Base-by-base conservation (phyloP, 2,888 invertebrate genomes). In the Alloscopus bannaensis region DNA sequence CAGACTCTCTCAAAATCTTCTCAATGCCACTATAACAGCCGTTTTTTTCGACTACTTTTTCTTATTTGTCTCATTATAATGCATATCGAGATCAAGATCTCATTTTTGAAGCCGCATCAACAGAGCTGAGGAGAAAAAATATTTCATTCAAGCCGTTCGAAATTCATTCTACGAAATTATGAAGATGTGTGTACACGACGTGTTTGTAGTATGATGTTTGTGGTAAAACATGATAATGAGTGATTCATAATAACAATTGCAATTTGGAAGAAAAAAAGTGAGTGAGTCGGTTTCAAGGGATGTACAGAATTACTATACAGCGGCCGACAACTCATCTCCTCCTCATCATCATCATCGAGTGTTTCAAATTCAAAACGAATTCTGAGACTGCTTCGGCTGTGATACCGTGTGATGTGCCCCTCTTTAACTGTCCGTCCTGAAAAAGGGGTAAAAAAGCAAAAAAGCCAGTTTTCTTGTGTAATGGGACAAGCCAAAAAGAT, bases 381-480 rank as follows among this genome's bases (percentile, higher is more conserved):
- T n/a, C n/a, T n/a, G n/a, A n/a, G n/a, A n/a, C n/a, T n/a, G n/a
- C n/a, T n/a, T n/a, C n/a, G n/a, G n/a, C n/a, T n/a, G n/a, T n/a
- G n/a, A n/a, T n/a, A n/a, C n/a, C n/a, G n/a, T n/a, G n/a, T n/a
- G n/a, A n/a, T n/a, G n/a, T n/a, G n/a, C n/a, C n/a, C n/a, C n/a
- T n/a, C n/a, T n/a, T n/a, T 77, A 77, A 77, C 77, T 78, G 70
- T 70, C 77, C 70, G 77, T 78, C 77, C 77, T 78, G 77, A 78
- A 78, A 78, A 70, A 64, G 65, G 57, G 62, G 69, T 60, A 76
- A 76, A 76, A 76, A 76, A 76, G 76, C 68, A n/a, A 70, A 78
- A 78, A 78, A 78, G 70, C 77, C 77, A 70, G 77, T 78, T 78
- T 78, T 78, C 70, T 78, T 78, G 77, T 78, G 77, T 78, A 78